Base-by-base conservation (phyloP, 2,797 vertebrate species). In the Sebastes nivosus region DNA sequence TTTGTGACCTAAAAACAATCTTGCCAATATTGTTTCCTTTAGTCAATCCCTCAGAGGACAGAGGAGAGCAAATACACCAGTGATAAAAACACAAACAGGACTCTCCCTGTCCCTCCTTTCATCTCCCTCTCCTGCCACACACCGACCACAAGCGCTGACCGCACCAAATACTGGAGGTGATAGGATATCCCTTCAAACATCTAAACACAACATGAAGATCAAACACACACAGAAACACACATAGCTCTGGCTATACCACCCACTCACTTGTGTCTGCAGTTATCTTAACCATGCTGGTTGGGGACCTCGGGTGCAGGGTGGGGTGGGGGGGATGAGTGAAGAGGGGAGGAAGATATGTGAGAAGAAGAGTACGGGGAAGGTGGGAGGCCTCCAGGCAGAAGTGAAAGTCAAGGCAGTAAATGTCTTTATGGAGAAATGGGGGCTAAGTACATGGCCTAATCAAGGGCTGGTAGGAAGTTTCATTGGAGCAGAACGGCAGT, bases 101-200 rank as follows among this genome's bases (percentile, higher is more conserved):
- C 92, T 92, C 88, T 90, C 90, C 81, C 88, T 82, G 81, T 81
- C 79, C 76, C 79, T 81, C 66, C 92, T 96, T 95, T 95, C 92
- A 95, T 95, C 93, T 94, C 87, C 80, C 55, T 77, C 77, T 91
- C 84, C 74, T 91, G 87, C 91, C 87, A 88, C 93, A 94, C 88
- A 94, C 88, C 61, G 60, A 92, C 91, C 88, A 8, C 94, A 94
- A 89, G 88, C 80, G 79, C 90, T 91, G 93, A 94, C 93, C 92
- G 73, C 93, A 95, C 92, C 81, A 90, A 94, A 92, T 93, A 93
- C 90, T 93, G 81, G 92, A 96, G 94, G 95, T 95, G 95, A 96
- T 95, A 95, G 95, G 94, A 95, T 95, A 96, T 95, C 95, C 93
- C 93, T 94, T 92, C 87, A 93, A 95, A 95, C 94, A 96, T 95